phyloP scores from a whole-genome alignment of 2,797 vertebrate genomes.

The Sparidentex hasta region DNA sequence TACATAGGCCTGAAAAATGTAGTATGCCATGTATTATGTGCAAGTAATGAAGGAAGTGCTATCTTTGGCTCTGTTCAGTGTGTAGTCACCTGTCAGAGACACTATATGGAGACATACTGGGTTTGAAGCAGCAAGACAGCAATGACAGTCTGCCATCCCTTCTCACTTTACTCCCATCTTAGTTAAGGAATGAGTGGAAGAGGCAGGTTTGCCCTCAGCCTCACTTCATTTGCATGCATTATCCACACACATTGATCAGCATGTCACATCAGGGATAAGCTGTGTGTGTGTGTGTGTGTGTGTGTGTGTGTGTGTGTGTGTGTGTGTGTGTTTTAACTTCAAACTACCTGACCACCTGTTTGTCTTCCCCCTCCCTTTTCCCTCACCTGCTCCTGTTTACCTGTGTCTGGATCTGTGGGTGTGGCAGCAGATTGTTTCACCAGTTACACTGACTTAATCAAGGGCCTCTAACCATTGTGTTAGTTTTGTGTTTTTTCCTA shows the following conservation, averaged over 20 bases:
- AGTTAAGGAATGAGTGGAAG: not conserved
- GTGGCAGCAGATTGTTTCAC: too few relatives aligned
- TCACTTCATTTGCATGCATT: not conserved
- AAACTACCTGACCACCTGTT: too few relatives aligned
- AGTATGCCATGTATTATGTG: not conserved
- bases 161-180: not conserved
- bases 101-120: not conserved
- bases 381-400: too few relatives aligned
- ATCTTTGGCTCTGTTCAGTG: conserved; percentile 2
- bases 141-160: conserved; percentile 16
- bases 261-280: not conserved
- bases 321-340: too few relatives aligned
- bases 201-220: conserved; percentile 23
- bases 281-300: not conserved
- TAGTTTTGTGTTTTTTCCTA: too few relatives aligned
- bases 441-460: too few relatives aligned
- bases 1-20: not conserved
- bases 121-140: conserved; percentile 1
- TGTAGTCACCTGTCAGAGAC: conserved; percentile 10
- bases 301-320: not conserved
- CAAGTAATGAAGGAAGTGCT: not conserved
- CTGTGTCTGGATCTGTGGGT: too few relatives aligned
- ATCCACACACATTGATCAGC: conserved; percentile 1
- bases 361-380: too few relatives aligned
- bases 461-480: too few relatives aligned